Evolutionary conservation across 2,113 vertebrate genomes (phyloP).

Genomic region (Alces alces): DNA sequence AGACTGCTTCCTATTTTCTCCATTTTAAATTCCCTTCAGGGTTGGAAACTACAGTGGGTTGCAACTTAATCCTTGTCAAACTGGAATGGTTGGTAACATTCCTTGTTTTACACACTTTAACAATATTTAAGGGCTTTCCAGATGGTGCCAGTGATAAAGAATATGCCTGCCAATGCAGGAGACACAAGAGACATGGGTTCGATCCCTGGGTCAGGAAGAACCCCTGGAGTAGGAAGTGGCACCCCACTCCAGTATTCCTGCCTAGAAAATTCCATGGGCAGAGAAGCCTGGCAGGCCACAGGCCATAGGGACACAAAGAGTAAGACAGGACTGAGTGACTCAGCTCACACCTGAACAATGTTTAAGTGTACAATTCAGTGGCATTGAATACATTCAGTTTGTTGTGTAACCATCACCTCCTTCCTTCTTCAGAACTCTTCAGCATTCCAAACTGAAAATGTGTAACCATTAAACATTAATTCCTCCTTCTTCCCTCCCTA

Average conservation of each 20-base stretch:
- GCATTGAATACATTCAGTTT: background rate
- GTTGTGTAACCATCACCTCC: background rate
- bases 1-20: background rate
- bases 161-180: background rate
- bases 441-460: background rate
- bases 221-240: background rate
- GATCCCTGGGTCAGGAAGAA: background rate
- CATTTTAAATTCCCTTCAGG: background rate
- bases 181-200: background rate
- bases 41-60: background rate
- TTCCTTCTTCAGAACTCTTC: background rate
- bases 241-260: background rate
- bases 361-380: background rate
- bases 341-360: background rate
- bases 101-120: background rate
- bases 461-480: background rate
- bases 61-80: background rate
- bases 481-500: background rate
- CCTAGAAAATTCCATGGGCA: background rate
- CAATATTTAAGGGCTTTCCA: background rate
- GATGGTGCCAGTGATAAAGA: background rate
- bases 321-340: background rate
- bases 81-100: background rate
- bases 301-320: background rate
- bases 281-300: background rate